Conservation (phyloP, 2,797 vertebrate genomes). For the Microctenopoma lineatum region DNA sequence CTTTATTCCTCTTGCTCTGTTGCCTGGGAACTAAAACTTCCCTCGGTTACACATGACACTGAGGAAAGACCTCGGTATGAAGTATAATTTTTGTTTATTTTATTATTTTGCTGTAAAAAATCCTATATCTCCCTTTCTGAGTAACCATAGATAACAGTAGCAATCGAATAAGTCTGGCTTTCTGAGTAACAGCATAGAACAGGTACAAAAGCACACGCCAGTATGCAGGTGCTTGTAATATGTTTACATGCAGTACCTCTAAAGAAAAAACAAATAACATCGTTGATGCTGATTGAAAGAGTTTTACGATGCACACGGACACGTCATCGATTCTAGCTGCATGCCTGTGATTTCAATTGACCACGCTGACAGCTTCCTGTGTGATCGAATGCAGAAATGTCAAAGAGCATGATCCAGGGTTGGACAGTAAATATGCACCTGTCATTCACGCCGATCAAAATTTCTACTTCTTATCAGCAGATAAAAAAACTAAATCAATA, state of each 20-base stretch:
- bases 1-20: constrained; percentile 33
- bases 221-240: neutral
- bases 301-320: neutral
- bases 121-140: neutral
- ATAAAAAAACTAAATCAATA: constrained; percentile 52
- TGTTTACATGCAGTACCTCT: neutral
- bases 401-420: neutral
- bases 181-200: neutral
- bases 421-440: constrained; percentile 13
- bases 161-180: neutral
- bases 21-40: constrained; percentile 41
- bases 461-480: constrained; percentile 32
- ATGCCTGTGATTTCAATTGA: constrained; percentile 10
- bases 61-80: neutral
- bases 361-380: neutral
- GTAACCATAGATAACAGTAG: neutral
- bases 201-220: neutral
- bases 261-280: neutral
- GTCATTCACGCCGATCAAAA: constrained; percentile 18
- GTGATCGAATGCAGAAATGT: neutral
- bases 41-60: neutral
- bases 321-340: constrained; percentile 15
- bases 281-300: constrained; percentile 4
- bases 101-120: constrained; percentile 1
- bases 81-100: constrained; percentile 22